Evolutionary conservation across 2,888 invertebrate genomes (phyloP), one percentile per base, ranked within the genome.

Genomic region (Hemicrepidius hirtus): DNA sequence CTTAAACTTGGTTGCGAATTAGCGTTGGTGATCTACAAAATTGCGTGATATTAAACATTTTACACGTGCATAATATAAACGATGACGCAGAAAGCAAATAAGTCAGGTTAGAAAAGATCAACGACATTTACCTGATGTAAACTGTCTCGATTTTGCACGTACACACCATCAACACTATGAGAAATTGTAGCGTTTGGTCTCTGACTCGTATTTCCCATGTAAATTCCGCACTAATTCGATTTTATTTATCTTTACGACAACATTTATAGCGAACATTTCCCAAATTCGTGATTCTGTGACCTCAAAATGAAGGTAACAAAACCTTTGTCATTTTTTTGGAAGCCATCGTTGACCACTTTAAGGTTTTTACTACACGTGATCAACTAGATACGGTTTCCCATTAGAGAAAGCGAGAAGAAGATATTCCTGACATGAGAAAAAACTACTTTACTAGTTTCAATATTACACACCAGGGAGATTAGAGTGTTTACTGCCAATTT

Each of bases 1-100:
- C 90, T 91, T 81, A 90, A 86, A 86, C 90, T 90, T 82, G 88
- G 89, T 82, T 89, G 88, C 84, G 90, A 89, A 86, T 89, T 89
- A 16, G 18, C 37, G 46, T 16, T 32, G 16, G 37, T 80, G 89
- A 53, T 53, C 53, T 53, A 53, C 21, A 53, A 75, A 57, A 57
- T 20, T 57, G 16, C 49, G 67, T 65, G 46, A 59, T 24, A 69
- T 32, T 5, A 28, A 75, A 3, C 2, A 3, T 3, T 55, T 44
- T 53, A 68, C 68, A 76, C 69, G 73, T 67, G 71, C 63, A 74
- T 68, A 74, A 67, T 72, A 67, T 72, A 71, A 74, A 76, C 69
- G 80, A 84, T 83, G 84, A 83, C 84, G 84, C 84, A 84, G 80
- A 81, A 81, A 79, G 81, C 78, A 80, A 81, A 81, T 78, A 81